Evolutionary conservation across 2,888 invertebrate genomes (phyloP).

Genomic region (Notodonta dromedarius): DNA sequence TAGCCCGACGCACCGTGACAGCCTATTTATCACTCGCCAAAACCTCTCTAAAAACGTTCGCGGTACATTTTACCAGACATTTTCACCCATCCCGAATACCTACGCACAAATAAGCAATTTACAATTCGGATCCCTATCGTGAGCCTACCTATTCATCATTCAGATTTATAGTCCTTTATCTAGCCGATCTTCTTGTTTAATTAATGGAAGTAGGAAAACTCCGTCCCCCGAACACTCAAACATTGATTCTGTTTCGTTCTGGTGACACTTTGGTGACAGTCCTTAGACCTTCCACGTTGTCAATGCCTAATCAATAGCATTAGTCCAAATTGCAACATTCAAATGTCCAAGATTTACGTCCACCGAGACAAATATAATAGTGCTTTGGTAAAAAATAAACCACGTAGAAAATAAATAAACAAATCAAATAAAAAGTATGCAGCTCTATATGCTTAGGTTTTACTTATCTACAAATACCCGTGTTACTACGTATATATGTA

Average conservation of each 20-base stretch:
- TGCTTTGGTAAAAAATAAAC: too few species aligned
- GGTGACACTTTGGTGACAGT: slow-evolving; percentile 44
- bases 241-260: slow-evolving; percentile 41
- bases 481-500: too few species aligned
- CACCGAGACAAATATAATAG: too few species aligned
- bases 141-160: slow-evolving; percentile 80
- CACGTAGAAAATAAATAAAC: too few species aligned
- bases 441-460: too few species aligned
- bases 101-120: slow-evolving; percentile 73
- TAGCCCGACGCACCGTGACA: slow-evolving; percentile 30
- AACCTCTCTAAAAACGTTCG: slow-evolving; percentile 27
- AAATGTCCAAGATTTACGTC: too few species aligned
- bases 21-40: slow-evolving; percentile 45
- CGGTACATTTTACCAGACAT: slow-evolving; percentile 32
- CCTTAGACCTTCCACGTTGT: slow-evolving; percentile 36
- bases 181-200: slow-evolving; percentile 80
- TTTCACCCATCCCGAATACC: slow-evolving; percentile 44
- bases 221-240: slow-evolving; percentile 51
- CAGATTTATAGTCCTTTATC: slow-evolving; percentile 82
- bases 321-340: too few species aligned
- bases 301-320: background rate
- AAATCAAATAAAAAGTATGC: too few species aligned
- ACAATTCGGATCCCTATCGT: slow-evolving; percentile 70
- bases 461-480: too few species aligned
- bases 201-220: slow-evolving; percentile 77